Percentiles rank a stretch among this genome's conserved stretches.
Evolutionary conservation across 2,888 invertebrate genomes (phyloP).

Genomic region (Andrena haemorrhoa): DNA sequence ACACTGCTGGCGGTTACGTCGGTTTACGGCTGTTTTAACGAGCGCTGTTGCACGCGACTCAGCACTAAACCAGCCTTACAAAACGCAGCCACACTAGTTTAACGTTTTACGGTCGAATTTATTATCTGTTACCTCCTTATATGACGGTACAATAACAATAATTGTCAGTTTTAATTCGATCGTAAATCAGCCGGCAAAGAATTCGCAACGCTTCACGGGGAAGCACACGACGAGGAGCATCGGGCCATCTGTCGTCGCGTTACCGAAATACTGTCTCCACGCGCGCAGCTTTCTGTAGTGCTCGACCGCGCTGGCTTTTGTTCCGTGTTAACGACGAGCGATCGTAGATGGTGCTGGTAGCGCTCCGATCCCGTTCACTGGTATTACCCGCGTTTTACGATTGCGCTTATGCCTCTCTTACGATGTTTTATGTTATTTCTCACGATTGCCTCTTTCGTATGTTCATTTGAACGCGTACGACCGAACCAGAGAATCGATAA

Average conservation of each 20-base stretch:
- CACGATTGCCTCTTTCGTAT: not conserved
- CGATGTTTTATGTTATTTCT: constrained; percentile 31
- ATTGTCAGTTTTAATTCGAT: constrained; percentile 84
- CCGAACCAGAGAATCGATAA: not conserved
- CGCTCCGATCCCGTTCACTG: constrained; percentile 23
- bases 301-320: constrained; percentile 68
- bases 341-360: constrained; percentile 75
- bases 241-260: constrained; percentile 80
- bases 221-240: constrained; percentile 52
- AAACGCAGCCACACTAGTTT: constrained; percentile 83
- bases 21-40: constrained; percentile 84
- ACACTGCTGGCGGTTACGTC: constrained; percentile 80
- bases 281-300: constrained; percentile 47
- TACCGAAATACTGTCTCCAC: constrained; percentile 68
- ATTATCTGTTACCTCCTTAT: constrained; percentile 85
- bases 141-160: constrained; percentile 84
- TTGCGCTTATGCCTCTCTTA: constrained; percentile 23
- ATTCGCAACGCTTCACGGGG: constrained; percentile 74
- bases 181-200: constrained; percentile 80
- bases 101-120: constrained; percentile 84
- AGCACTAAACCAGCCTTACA: constrained; percentile 84
- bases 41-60: constrained; percentile 84
- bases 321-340: constrained; percentile 48
- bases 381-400: constrained; percentile 48
- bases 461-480: not conserved